Evolutionary conservation across 1,140 invertebrate species (phyloP).

Genomic region (Ips nitidus): DNA sequence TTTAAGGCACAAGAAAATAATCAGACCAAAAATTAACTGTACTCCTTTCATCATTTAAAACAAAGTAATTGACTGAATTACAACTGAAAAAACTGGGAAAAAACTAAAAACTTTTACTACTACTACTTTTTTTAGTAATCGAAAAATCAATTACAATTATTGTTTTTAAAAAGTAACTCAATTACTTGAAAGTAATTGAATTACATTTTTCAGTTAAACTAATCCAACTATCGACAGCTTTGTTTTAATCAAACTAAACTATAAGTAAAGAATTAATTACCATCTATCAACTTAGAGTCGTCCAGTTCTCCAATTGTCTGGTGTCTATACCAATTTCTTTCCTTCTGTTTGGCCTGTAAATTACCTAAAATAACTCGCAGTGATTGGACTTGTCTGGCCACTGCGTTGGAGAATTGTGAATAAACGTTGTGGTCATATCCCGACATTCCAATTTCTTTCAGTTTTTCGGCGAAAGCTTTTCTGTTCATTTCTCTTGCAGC

Average conservation of each 20-base stretch:
- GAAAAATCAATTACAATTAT: not conserved
- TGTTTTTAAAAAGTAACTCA: too few species aligned
- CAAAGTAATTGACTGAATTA: too few species aligned
- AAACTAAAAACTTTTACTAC: not conserved
- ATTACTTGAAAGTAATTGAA: too few species aligned
- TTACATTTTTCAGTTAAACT: too few species aligned
- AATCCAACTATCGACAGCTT: too few species aligned
- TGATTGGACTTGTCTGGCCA: slow-evolving; percentile 72
- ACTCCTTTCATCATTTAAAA: too few species aligned
- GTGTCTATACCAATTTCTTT: slow-evolving; percentile 89
- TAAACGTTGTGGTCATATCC: slow-evolving; percentile 90
- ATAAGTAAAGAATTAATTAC: slow-evolving; percentile 47
- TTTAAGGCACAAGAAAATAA: too few species aligned
- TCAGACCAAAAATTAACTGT: too few species aligned
- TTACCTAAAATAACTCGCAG: slow-evolving; percentile 67
- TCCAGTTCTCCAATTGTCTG: slow-evolving; percentile 94
- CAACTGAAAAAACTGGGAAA: too few species aligned
- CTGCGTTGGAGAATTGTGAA: slow-evolving; percentile 75
- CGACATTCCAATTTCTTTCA: slow-evolving; percentile 94
- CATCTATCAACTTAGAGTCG: slow-evolving; percentile 94
- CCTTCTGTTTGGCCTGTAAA: slow-evolving; percentile 89
- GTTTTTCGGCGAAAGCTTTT: slow-evolving; percentile 84
- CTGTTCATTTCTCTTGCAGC: slow-evolving; percentile 92
- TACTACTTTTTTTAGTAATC: not conserved
- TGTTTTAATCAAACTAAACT: not conserved